A percentile compares a stretch with the other conserved stretches of the same genome.
Evolutionary conservation across 2,113 vertebrate species (phyloP).

Genomic region (Saiga tatarica): DNA sequence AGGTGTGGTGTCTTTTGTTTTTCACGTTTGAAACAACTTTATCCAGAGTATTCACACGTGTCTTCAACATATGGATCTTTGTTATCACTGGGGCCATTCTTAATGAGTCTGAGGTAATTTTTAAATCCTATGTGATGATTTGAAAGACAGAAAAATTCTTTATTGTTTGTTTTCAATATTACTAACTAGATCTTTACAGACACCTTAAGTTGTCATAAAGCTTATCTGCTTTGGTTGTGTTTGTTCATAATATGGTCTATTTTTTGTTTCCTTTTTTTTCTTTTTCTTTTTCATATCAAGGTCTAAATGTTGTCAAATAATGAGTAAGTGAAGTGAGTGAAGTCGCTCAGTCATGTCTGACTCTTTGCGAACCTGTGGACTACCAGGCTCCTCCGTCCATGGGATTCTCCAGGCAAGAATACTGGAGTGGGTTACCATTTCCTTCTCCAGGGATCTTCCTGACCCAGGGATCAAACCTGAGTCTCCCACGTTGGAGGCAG

Average conservation of each 20-base stretch:
- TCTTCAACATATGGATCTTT: not conserved
- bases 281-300: not conserved
- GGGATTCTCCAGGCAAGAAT: too few relatives aligned
- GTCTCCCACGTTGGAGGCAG: too few relatives aligned
- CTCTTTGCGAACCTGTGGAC: too few relatives aligned
- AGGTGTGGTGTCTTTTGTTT: not conserved
- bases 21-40: not conserved
- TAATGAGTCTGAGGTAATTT: not conserved
- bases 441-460: too few relatives aligned
- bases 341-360: too few relatives aligned
- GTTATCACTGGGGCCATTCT: not conserved
- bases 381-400: too few relatives aligned
- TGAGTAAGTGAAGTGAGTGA: too few relatives aligned
- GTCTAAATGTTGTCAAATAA: not conserved
- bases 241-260: not conserved
- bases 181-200: not conserved
- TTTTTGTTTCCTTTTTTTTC: not conserved
- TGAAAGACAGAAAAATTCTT: not conserved
- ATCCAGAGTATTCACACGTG: not conserved
- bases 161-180: not conserved
- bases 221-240: not conserved
- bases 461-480: too few relatives aligned
- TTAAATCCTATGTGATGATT: not conserved
- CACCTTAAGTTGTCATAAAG: not conserved
- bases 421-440: too few relatives aligned